phyloP scores from a whole-genome alignment of 2,888 invertebrate species.

The Laothoe populi region DNA sequence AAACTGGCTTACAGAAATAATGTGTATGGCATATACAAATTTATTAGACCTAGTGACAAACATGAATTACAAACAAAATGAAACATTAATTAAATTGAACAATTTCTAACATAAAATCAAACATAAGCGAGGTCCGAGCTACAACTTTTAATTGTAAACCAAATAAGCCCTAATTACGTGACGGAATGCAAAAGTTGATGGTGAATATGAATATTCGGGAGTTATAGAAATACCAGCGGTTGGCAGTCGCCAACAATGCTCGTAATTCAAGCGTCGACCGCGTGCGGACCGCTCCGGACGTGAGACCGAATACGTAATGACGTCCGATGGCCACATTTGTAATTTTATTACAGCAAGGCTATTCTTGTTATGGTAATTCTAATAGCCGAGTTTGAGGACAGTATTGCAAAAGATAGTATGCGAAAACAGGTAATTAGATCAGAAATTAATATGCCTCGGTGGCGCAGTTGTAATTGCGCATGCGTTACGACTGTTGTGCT shows the following conservation, averaged over 20 bases:
- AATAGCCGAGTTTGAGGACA: slow-evolving; percentile 51
- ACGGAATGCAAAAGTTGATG: slow-evolving; percentile 11
- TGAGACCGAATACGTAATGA: slow-evolving; percentile 70
- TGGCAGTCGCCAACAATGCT: slow-evolving; percentile 48
- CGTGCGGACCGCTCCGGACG: slow-evolving; percentile 52
- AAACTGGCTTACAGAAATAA: no score
- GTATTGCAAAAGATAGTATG: slow-evolving; percentile 12
- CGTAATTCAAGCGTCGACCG: slow-evolving; percentile 54
- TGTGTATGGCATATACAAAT: no score
- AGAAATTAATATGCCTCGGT: not conserved
- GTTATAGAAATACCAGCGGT: slow-evolving; percentile 35
- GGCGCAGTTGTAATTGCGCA: no score
- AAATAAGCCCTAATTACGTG: slow-evolving; percentile 22
- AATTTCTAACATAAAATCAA: not conserved
- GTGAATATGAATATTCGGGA: slow-evolving; percentile 10
- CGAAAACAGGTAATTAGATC: not conserved
- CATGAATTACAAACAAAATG: no score
- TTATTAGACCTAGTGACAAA: no score
- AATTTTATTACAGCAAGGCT: slow-evolving; percentile 67
- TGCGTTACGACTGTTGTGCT: no score
- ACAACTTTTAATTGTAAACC: slow-evolving; percentile 14
- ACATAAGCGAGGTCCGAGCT: not conserved
- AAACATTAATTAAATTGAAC: not conserved
- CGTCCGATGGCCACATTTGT: slow-evolving; percentile 69
- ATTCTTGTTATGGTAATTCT: slow-evolving; percentile 67